Conservation (phyloP, 2,113 vertebrate species). For the Malaclemys terrapin region DNA sequence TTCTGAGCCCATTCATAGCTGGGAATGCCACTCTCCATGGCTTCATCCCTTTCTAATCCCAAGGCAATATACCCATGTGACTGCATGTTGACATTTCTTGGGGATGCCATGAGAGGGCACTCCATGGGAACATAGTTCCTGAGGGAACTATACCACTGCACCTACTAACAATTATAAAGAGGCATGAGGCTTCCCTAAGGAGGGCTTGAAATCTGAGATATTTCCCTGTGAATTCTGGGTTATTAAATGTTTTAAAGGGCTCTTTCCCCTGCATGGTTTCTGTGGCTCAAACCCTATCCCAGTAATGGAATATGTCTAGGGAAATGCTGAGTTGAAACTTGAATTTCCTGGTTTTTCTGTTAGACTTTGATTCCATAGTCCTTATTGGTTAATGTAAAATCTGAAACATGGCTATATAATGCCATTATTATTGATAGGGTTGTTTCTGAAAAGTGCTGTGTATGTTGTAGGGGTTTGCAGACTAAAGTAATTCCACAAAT, state of each 20-base stretch:
- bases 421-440: background rate
- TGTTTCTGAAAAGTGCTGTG: background rate
- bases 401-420: background rate
- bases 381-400: accelerated
- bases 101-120: background rate
- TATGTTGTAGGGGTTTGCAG: background rate
- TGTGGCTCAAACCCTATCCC: accelerated
- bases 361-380: background rate
- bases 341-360: background rate
- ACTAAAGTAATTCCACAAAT: background rate
- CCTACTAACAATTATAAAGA: background rate
- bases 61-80: accelerated
- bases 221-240: too few relatives aligned
- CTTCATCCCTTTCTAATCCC: accelerated
- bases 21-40: accelerated
- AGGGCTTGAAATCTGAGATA: background rate
- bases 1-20: background rate
- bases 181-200: background rate
- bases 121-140: background rate
- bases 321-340: background rate
- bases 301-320: background rate
- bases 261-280: background rate
- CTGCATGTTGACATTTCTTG: background rate
- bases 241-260: background rate
- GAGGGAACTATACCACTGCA: background rate